A percentile compares a stretch with the other conserved stretches of the same genome.
phyloP scores from a whole-genome alignment of 2,797 vertebrate genomes.

The Gephyroberyx darwinii region DNA sequence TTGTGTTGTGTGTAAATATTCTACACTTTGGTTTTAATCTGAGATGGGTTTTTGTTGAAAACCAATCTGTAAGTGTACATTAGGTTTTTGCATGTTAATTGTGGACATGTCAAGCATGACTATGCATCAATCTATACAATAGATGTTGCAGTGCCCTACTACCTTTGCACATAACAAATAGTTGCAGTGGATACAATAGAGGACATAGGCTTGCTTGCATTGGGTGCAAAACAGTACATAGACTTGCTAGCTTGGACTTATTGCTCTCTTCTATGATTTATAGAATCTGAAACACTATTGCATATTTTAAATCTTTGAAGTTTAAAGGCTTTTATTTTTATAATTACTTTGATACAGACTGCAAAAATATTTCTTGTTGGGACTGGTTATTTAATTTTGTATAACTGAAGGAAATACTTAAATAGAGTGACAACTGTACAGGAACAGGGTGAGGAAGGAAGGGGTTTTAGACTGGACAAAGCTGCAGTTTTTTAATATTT shows the following conservation, averaged over 20 bases:
- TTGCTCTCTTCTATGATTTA: conserved; percentile 68
- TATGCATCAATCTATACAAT: conserved; percentile 79
- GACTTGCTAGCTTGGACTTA: conserved; percentile 66
- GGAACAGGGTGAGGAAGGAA: conserved; percentile 18
- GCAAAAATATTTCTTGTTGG: conserved; percentile 66
- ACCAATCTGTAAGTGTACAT: conserved; percentile 62
- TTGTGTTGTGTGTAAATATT: conserved; percentile 69
- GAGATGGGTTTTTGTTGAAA: conserved; percentile 60
- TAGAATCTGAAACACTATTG: conserved; percentile 62
- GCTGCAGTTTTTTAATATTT: conserved; percentile 44
- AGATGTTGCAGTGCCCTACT: conserved; percentile 67
- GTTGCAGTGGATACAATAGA: conserved; percentile 60
- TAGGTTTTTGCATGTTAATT: conserved; percentile 83
- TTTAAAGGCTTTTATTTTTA: conserved; percentile 85
- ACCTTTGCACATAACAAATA: conserved; percentile 70
- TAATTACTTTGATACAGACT: conserved; percentile 86
- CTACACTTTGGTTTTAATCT: conserved; percentile 57
- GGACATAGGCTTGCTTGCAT: conserved; percentile 55
- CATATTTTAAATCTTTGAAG: conserved; percentile 69
- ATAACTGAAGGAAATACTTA: conserved; percentile 48
- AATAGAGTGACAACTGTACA: conserved; percentile 23
- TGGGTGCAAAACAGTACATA: conserved; percentile 64
- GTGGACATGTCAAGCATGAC: conserved; percentile 82
- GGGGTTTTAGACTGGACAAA: conserved; percentile 20
- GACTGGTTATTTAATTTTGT: conserved; percentile 71